A percentile compares a stretch with the other conserved stretches of the same genome.
These are phyloP conservation scores for Sarcophaga peregrina DNA, from an alignment of 1,140 invertebrate species.

Conservation along the genomic window DNA sequence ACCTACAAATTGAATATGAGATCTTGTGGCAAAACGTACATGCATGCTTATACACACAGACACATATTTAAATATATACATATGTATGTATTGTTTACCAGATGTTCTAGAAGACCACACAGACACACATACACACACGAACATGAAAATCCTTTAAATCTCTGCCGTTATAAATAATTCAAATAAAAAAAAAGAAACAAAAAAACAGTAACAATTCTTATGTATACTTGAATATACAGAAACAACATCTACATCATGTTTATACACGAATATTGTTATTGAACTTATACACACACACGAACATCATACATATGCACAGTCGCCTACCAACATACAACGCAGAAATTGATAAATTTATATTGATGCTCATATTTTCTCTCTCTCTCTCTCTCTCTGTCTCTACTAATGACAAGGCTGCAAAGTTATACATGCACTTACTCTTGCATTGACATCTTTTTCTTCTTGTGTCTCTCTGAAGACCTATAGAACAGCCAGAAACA, in stretches of 20 bases:
- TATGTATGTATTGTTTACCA: background rate
- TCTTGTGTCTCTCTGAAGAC: too few species aligned
- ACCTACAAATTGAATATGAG: background rate
- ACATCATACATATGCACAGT: background rate
- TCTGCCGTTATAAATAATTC: background rate
- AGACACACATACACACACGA: background rate
- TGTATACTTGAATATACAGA: too few species aligned
- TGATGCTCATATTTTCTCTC: background rate
- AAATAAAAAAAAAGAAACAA: too few species aligned
- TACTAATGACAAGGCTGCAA: too few species aligned
- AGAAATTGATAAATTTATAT: conserved; percentile 9
- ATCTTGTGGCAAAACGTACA: background rate
- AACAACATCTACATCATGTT: too few species aligned
- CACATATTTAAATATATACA: background rate
- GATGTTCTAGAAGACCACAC: background rate
- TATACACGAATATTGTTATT: background rate
- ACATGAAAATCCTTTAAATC: conserved; percentile 17
- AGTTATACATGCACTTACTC: too few species aligned
- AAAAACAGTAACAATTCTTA: too few species aligned
- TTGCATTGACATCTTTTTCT: too few species aligned
- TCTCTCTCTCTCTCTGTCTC: background rate
- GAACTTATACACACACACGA: background rate
- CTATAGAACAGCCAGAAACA: too few species aligned
- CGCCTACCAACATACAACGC: background rate
- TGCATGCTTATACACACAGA: too few species aligned